These are phyloP conservation scores for Sphenopsis melanotis DNA, from an alignment of 2,797 vertebrate species.

Conservation along the genomic window DNA sequence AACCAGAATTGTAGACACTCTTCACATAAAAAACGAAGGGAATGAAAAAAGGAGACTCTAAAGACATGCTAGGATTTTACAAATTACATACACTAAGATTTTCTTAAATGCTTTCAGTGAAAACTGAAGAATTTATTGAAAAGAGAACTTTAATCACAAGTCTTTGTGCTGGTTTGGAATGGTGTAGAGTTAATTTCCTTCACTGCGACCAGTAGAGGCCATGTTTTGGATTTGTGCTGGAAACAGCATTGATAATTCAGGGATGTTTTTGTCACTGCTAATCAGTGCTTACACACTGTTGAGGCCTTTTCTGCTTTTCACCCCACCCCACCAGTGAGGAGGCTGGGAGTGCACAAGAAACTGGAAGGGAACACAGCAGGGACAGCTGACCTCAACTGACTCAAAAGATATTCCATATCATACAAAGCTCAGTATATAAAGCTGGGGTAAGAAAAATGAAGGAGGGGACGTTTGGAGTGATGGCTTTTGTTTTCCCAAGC, in stretches of 20 bases:
- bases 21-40: neutral
- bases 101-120: neutral
- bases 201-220: too few relatives aligned
- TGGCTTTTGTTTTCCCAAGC: neutral
- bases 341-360: too few relatives aligned
- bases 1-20: neutral
- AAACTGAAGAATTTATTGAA: neutral
- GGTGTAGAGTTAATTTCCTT: neutral
- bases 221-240: neutral
- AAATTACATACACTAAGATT: neutral
- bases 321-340: rapidly evolving
- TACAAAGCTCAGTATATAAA: neutral
- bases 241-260: neutral
- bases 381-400: neutral
- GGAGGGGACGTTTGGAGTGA: neutral
- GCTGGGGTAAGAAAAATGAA: neutral
- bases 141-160: neutral
- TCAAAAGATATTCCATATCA: neutral
- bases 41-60: neutral
- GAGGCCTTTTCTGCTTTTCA: neutral
- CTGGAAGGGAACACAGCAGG: neutral
- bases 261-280: neutral
- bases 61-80: neutral
- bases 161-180: neutral
- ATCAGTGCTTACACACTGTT: neutral